Percentiles rank a stretch among this genome's conserved stretches.
Evolutionary conservation across 2,888 invertebrate species (phyloP).

Genomic region (Danaus chrysippus): DNA sequence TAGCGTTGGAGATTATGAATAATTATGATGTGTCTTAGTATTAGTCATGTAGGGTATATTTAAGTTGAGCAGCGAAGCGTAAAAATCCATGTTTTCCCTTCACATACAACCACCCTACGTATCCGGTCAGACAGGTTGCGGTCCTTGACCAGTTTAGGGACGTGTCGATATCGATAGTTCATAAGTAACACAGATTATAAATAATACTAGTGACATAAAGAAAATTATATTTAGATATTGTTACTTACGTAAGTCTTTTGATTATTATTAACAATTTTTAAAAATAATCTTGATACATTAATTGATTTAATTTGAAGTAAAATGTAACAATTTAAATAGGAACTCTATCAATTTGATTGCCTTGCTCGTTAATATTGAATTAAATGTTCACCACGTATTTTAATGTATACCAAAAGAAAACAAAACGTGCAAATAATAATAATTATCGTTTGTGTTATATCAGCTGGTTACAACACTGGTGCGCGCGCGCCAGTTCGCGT

Average conservation of each 20-base stretch:
- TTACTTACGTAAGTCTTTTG: too few relatives aligned
- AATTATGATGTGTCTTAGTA: too few relatives aligned
- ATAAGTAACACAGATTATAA: slow-evolving; percentile 1
- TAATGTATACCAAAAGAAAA: background rate
- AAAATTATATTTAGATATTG: too few relatives aligned
- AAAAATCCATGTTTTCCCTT: slow-evolving; percentile 45
- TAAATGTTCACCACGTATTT: slow-evolving; percentile 1
- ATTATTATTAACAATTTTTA: too few relatives aligned
- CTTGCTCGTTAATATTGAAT: too few relatives aligned
- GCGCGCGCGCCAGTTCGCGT: slow-evolving; percentile 52
- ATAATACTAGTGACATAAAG: too few relatives aligned
- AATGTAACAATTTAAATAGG: too few relatives aligned
- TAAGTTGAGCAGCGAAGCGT: slow-evolving; percentile 38
- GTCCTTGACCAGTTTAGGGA: slow-evolving; percentile 59
- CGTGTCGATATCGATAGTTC: slow-evolving; percentile 19
- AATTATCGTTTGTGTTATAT: slow-evolving; percentile 19
- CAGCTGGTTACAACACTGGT: slow-evolving; percentile 35
- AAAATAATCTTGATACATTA: too few relatives aligned
- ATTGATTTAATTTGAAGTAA: too few relatives aligned
- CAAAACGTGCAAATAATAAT: slow-evolving; percentile 5
- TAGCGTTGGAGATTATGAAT: too few relatives aligned
- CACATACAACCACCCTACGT: slow-evolving; percentile 54
- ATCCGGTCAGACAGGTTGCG: slow-evolving; percentile 68
- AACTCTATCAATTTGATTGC: too few relatives aligned
- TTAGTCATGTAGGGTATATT: background rate